These are phyloP conservation scores for Labeo calbasu DNA, from an alignment of 2,797 vertebrate species.

Conservation along the genomic window DNA sequence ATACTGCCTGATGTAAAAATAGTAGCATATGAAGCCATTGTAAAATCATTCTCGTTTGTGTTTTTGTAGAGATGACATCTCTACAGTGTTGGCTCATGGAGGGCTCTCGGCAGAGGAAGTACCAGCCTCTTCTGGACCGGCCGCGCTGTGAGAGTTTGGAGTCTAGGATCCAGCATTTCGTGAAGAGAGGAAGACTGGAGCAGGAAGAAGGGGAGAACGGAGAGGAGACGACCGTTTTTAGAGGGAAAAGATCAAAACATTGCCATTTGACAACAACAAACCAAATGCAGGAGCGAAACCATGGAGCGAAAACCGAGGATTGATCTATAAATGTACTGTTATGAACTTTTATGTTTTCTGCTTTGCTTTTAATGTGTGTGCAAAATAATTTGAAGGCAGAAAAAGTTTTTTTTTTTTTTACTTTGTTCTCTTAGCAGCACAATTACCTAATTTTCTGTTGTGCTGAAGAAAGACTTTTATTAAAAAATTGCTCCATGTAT, in stretches of 20 bases:
- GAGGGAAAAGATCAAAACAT: slow-evolving; percentile 78
- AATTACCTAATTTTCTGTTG: not conserved
- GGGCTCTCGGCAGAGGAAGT: slow-evolving; percentile 84
- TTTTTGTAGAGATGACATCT: slow-evolving; percentile 53
- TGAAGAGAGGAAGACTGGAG: slow-evolving; percentile 83
- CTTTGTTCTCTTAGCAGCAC: not conserved
- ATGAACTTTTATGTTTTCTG: not conserved
- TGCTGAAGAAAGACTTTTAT: not conserved
- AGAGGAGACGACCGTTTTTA: slow-evolving; percentile 68
- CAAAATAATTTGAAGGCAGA: not conserved
- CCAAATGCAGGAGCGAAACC: slow-evolving; percentile 17
- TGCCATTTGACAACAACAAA: slow-evolving; percentile 50
- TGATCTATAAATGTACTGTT: not conserved
- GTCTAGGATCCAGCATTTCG: slow-evolving; percentile 88
- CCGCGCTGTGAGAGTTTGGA: slow-evolving; percentile 90
- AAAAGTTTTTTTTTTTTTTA: not conserved
- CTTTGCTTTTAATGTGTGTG: not conserved
- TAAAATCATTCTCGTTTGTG: not conserved
- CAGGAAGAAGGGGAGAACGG: slow-evolving; percentile 73
- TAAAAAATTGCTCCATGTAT: slow-evolving; percentile 2
- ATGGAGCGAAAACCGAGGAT: not conserved
- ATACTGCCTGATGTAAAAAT: not conserved
- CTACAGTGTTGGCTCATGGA: slow-evolving; percentile 81
- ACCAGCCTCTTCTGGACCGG: slow-evolving; percentile 87
- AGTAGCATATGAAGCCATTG: not conserved